Percentiles rank a stretch among this genome's conserved stretches.
phyloP scores from a whole-genome alignment of 1,140 invertebrate species.

The Halyomorpha halys region DNA sequence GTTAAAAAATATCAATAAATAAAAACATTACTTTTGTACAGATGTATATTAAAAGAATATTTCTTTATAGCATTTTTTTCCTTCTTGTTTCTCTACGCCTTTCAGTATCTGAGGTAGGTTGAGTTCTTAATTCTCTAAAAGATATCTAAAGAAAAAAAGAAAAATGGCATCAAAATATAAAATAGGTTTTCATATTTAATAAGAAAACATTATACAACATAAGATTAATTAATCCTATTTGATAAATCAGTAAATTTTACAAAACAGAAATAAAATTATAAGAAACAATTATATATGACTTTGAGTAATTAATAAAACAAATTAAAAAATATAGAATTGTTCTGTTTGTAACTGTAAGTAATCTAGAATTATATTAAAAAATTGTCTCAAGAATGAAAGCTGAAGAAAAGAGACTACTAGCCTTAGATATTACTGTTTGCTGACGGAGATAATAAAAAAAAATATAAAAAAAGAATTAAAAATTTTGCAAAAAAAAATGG shows the following conservation, averaged over 20 bases:
- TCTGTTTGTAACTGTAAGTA: too few relatives aligned
- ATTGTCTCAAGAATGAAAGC: too few relatives aligned
- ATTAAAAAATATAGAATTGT: too few relatives aligned
- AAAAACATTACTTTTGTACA: too few relatives aligned
- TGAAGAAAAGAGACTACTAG: too few relatives aligned
- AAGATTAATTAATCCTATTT: neutral
- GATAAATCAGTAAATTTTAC: neutral
- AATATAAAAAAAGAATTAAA: too few relatives aligned
- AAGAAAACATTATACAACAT: neutral
- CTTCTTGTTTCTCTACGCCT: conserved; percentile 42
- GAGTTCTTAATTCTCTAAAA: conserved; percentile 45
- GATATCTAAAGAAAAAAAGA: conserved; percentile 36
- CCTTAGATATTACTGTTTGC: too few relatives aligned
- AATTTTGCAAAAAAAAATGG: too few relatives aligned
- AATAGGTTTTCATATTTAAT: conserved; percentile 19
- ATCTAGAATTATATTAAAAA: too few relatives aligned
- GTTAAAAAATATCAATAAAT: too few relatives aligned
- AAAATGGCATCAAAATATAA: conserved; percentile 10
- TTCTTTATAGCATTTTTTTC: conserved; percentile 35
- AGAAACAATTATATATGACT: neutral
- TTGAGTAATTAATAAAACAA: too few relatives aligned
- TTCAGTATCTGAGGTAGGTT: conserved; percentile 40
- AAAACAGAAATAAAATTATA: neutral
- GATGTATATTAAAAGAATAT: neutral
- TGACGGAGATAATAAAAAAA: too few relatives aligned